phyloP scores from a whole-genome alignment of 2,113 vertebrate genomes.

The Tamias sibiricus region DNA sequence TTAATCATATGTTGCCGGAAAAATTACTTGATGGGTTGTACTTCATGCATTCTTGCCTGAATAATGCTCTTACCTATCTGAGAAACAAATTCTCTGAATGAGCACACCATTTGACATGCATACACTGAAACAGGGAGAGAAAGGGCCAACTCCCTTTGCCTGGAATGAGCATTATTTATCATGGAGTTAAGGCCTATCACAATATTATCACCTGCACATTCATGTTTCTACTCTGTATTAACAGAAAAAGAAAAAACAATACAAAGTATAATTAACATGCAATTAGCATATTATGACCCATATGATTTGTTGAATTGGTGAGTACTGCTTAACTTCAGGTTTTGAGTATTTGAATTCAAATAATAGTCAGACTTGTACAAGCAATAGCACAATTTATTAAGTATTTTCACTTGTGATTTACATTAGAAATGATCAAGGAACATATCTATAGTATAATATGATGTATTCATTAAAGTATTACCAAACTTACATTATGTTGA shows the following conservation, averaged over 20 bases:
- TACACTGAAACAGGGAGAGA: not conserved
- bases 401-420: constrained; percentile 38
- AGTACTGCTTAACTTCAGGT: constrained; percentile 15
- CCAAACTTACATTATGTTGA: not conserved
- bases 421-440: not conserved
- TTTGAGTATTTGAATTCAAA: constrained; percentile 11
- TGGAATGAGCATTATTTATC: not conserved
- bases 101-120: not conserved
- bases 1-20: not conserved
- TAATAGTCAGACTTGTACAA: not conserved
- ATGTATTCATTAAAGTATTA: not conserved
- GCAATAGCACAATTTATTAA: constrained; percentile 12
- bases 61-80: not conserved
- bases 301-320: constrained; percentile 26
- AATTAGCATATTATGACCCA: not conserved
- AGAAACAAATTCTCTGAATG: not conserved
- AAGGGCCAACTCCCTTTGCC: not conserved
- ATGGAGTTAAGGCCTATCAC: not conserved
- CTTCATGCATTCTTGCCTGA: not conserved
- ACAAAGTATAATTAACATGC: not conserved
- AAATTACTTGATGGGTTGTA: not conserved
- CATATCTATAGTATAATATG: not conserved
- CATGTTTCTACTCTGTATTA: not conserved
- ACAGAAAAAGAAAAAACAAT: not conserved
- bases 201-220: not conserved